Evolutionary conservation across 2,888 invertebrate species (phyloP), one percentile per base, ranked within the genome.

Genomic region (Drosophila siamana): DNA sequence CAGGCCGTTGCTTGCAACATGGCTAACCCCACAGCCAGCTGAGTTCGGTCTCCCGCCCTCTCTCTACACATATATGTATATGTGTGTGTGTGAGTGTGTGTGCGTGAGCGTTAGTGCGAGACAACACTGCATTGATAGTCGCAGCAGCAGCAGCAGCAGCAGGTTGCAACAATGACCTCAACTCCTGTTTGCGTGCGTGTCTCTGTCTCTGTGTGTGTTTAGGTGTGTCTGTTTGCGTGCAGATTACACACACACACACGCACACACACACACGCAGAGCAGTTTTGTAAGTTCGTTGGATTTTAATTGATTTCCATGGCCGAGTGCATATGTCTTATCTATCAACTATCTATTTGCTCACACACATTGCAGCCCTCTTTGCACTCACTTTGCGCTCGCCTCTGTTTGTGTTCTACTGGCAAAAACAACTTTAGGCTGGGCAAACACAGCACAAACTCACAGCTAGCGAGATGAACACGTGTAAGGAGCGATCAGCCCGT

Each of bases 231-330:
- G 22, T 24, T 4, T 59, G 9, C 30, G 22, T 57, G 43, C 33
- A 33, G 33, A 33, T 33, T 33, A 11, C 33, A 33, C 33, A 33
- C n/a, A 33, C 33, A 4, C 30, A 30, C 30, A 11, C 3, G 9
- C 28, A 30, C 28, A 9, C 28, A 11, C 28, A 9, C 30, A 0
- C 30, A 3, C 11, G 16, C 13, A 33, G 36, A 54, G 63, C 66
- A 76, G 69, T 70, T 74, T 72, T 68, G 74, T 80, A 68, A 71
- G 80, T 65, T 77, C 65, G 57, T 65, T 61, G 76, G 80, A 90
- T 89, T 91, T 90, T 90, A 90, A 90, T 90, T 90, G 90, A 91
- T 90, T 90, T 90, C 75, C 80, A 81, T 90, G 90, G 86, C 61
- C 78, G 82, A 89, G 77, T 90, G 83, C 80, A 75, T 77, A 71